Evolutionary conservation across 2,888 invertebrate genomes (phyloP), one percentile per base, ranked within the genome.

Genomic region (Oxytorus armatus): DNA sequence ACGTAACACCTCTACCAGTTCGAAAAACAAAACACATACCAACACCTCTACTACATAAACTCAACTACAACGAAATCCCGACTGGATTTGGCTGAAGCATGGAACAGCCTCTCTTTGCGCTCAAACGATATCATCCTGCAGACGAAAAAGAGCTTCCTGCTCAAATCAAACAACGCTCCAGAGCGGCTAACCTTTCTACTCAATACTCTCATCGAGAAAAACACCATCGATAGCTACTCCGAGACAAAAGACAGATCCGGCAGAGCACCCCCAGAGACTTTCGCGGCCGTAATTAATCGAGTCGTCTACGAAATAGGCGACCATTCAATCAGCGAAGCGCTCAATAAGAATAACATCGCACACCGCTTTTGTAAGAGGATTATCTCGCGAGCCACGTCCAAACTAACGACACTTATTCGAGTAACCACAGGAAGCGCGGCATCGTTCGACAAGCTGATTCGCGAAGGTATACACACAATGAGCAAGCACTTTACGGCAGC

Each of bases 391-490:
- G 66, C 75, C 4, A 73, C 73, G 10, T 18, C 18, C 8, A 73
- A 73, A 36, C 73, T 61, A 7, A 73, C 73, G 14, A 73, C 73
- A 8, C 61, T 73, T 3, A 25, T 61, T 33, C 57, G 61, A 61
- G 61, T 73, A n/a, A 73, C 61, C 18, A 44, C 69, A 0, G 69
- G 57, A 33, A 33, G 21, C 11, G 23, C 44, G 18, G 23, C 11
- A 1, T 42, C 70, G 8, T 77, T 77, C 21, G 53, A 77, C 11
- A 77, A 42, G 25, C 53, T 77, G 1, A 73, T 65, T 66, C 65
- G 55, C 23, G 73, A 78, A 44, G 72, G 73, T 1, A 7, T 72
- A n/a, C 65, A 25, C 23, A 33, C 72, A 10, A 33, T 68, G 1
- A 73, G 36, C 33, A 75, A 76, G 16, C 76, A 68, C 55, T 74